Evolutionary conservation across 2,113 vertebrate genomes (phyloP), one percentile per base, ranked within the genome.

Genomic region (Morone saxatilis): DNA sequence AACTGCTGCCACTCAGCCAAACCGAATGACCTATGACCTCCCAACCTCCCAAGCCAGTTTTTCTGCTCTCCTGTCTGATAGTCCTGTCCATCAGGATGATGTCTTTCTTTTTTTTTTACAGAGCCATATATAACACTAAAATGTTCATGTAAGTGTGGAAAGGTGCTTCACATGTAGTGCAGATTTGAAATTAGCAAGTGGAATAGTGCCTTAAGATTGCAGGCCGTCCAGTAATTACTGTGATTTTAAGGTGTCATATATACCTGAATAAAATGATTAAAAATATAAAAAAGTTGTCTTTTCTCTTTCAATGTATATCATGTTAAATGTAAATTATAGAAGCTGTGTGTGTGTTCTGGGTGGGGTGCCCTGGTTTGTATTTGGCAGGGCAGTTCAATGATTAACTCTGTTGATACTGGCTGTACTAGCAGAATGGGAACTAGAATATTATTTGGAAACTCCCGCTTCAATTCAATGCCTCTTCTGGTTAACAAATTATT

Each of bases 1-100:
- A 73, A 81, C 65, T 77, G 72, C 60, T 88, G 78, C 90, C 68
- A 83, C 67, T 81, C 77, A 85, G 93, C 93, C 92, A 94, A 95
- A 93, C 69, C 73, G 76, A 81, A 76, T 92, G 87, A 90, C 88
- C 86, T 83, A 36, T 72, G 63, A 92, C 78, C 86, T 88, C 62
- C 70, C 62, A 67, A 68, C 81, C 45, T 69, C 69, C 56, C 57
- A 78, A 85, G 41, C 81, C 67, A 89, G 68, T 78, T 78, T 16
- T 59, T 50, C 41, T 81, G 69, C 67, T 78, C 72, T 80, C 78
- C 47, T 16, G 40, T 78, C 69, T 62, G 47, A 84, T 76, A 10
- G 6, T 67, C 65, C 65, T 71, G 20, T 84, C 66, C 8, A 8
- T 6, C 31, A 43, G 54, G 71, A 71, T 38, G 7, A 62, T 53